A percentile compares a stretch with the other conserved stretches of the same genome.
phyloP scores from a whole-genome alignment of 2,888 invertebrate genomes.

The Thymelicus sylvestris region DNA sequence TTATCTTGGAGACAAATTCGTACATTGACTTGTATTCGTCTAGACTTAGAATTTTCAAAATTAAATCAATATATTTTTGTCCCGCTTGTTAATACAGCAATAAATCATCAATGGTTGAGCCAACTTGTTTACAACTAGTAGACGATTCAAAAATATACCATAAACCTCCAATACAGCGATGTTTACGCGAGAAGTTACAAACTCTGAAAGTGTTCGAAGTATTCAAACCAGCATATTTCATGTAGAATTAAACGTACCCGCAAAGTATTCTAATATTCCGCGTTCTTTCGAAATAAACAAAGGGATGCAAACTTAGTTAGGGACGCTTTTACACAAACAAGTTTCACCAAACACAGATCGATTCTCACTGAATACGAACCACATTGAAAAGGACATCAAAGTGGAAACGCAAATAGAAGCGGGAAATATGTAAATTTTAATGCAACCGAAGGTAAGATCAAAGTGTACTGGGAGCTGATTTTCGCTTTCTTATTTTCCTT shows the following conservation, averaged over 20 bases:
- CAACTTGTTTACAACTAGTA: not conserved
- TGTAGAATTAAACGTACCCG: constrained; percentile 12
- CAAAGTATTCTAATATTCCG: constrained; percentile 40
- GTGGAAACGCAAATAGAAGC: constrained; percentile 69
- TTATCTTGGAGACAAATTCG: constrained; percentile 10
- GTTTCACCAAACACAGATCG: constrained; percentile 43
- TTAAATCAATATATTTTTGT: not conserved
- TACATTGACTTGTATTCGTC: not conserved
- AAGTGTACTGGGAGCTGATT: constrained; percentile 58
- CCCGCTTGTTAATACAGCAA: not conserved
- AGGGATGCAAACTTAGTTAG: constrained; percentile 46
- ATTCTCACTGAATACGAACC: constrained; percentile 54
- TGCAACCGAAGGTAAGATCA: constrained; percentile 71
- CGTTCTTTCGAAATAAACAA: constrained; percentile 41
- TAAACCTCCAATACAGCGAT: not conserved
- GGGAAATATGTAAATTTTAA: constrained; percentile 82
- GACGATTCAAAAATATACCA: not conserved
- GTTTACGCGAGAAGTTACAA: constrained; percentile 8
- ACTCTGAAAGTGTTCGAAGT: not conserved
- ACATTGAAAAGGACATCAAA: constrained; percentile 75
- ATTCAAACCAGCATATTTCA: constrained; percentile 16
- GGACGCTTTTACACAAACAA: constrained; percentile 46
- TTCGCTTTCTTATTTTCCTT: constrained; percentile 51
- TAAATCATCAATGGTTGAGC: not conserved
- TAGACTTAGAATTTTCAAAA: constrained; percentile 14